phyloP scores from a whole-genome alignment of 2,113 vertebrate species.

The Campylomormyrus tamandua region DNA sequence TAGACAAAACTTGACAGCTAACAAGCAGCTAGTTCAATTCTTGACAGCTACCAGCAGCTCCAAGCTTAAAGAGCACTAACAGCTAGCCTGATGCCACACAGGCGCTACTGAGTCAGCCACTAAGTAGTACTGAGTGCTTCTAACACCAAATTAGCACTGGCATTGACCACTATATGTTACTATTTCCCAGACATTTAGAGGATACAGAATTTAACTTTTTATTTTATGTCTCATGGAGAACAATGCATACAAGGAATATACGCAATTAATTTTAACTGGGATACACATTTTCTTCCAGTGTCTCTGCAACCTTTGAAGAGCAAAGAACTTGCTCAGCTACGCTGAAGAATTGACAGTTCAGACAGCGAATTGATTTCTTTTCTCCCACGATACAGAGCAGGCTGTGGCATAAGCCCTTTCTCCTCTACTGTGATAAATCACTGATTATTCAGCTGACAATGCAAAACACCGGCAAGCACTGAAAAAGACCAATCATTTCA shows the following conservation, averaged over 20 bases:
- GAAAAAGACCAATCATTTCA: slow-evolving; percentile 36
- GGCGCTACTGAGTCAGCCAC: not conserved
- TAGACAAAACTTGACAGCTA: not conserved
- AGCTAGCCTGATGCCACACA: not conserved
- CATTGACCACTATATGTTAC: not conserved
- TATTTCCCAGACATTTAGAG: not conserved
- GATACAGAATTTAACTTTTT: not conserved
- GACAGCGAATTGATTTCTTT: slow-evolving; percentile 15
- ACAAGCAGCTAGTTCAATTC: not conserved
- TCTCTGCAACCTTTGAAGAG: not conserved
- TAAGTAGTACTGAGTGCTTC: not conserved
- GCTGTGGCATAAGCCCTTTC: slow-evolving; percentile 3
- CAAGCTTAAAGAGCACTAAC: not conserved
- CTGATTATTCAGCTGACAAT: slow-evolving; percentile 43
- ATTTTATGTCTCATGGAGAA: not conserved
- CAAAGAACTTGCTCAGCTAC: not conserved
- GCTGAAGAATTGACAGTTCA: slow-evolving; percentile 9
- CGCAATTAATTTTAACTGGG: not conserved
- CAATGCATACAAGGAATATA: not conserved
- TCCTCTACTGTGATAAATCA: slow-evolving; percentile 34
- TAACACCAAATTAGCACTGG: not conserved
- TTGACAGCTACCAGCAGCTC: not conserved
- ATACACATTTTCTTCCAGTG: not conserved
- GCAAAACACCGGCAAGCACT: slow-evolving; percentile 31
- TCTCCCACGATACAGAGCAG: not conserved